Percentiles rank a stretch among this genome's conserved stretches.
phyloP scores from a whole-genome alignment of 2,888 invertebrate species.

The Ormyrus nitidulus region DNA sequence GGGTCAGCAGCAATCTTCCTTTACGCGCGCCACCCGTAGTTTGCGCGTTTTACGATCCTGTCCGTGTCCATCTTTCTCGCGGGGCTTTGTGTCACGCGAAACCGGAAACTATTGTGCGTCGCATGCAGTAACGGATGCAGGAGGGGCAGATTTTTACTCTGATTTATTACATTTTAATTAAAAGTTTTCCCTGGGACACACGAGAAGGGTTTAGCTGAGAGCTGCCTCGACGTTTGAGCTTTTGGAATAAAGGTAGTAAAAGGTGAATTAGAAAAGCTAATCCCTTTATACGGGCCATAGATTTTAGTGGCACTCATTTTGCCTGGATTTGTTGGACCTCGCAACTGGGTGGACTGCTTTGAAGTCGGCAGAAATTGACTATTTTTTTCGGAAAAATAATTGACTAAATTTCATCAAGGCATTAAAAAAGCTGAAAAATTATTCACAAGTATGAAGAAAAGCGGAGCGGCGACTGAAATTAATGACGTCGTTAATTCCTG shows the following conservation, averaged over 20 bases:
- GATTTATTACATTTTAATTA: constrained; percentile 55
- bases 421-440: too few relatives aligned
- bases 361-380: neutral
- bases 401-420: too few relatives aligned
- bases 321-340: neutral
- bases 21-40: constrained; percentile 61
- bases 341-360: neutral
- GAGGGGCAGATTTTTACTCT: constrained; percentile 37
- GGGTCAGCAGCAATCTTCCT: constrained; percentile 71
- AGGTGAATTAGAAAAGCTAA: constrained; percentile 36
- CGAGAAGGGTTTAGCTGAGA: neutral
- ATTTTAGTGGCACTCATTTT: constrained; percentile 20
- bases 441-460: too few relatives aligned
- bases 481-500: constrained; percentile 3
- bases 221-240: neutral
- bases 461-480: neutral
- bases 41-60: constrained; percentile 64
- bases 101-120: constrained; percentile 52
- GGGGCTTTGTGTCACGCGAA: constrained; percentile 54
- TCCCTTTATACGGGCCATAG: constrained; percentile 27
- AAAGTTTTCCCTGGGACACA: constrained; percentile 30
- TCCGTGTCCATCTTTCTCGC: constrained; percentile 29
- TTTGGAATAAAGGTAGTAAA: constrained; percentile 13
- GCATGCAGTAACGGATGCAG: constrained; percentile 1
- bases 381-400: too few relatives aligned